Evolutionary conservation across 1,140 invertebrate species (phyloP), one percentile per base, ranked within the genome.

Genomic region (Teleopsis dalmanni): DNA sequence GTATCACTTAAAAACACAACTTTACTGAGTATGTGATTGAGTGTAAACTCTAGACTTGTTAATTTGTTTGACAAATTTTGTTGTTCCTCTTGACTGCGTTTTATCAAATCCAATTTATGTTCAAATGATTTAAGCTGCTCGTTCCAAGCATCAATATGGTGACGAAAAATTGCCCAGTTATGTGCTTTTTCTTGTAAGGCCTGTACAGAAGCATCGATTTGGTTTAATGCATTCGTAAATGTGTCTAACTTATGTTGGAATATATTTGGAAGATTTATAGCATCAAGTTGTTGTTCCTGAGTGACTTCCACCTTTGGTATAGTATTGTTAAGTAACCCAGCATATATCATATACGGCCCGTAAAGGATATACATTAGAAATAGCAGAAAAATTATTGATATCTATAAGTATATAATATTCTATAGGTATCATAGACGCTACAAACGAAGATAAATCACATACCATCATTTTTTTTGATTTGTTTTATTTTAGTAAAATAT

Each of bases 171-270:
- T 8, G 53, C 42, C 55, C 52, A 57, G 8, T 38, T 51, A 22
- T 55, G 50, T 4, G 52, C 41, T 19, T 54, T 54, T 40, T 54
- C 55, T 19, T 55, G 50, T 35, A 57, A 26, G 34, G 63, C 57
- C 31, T 69, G 64, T 19, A 72, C 60, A 43, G 73, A 72, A 47
- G 58, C 65, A 52, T 73, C 70, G 27, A 73, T 48, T 35, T 29
- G 37, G 11, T 21, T 37, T 31, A 34, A 26, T 27, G 13, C 9
- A 18, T 42, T 45, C 21, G 18, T 41, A 36, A 52, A 7, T 6
- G 9, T n/a, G 16, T 21, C 37, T 26, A 36, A 3, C 27, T 14
- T 33, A n/a, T 31, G n/a, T 31, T 31, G 29, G n/a, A n/a, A n/a
- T n/a, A n/a, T n/a, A 29, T 29, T 7, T 13, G 27, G 27, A 8